Base-by-base conservation (phyloP, 2,888 invertebrate genomes). In the Eurois occulta region DNA sequence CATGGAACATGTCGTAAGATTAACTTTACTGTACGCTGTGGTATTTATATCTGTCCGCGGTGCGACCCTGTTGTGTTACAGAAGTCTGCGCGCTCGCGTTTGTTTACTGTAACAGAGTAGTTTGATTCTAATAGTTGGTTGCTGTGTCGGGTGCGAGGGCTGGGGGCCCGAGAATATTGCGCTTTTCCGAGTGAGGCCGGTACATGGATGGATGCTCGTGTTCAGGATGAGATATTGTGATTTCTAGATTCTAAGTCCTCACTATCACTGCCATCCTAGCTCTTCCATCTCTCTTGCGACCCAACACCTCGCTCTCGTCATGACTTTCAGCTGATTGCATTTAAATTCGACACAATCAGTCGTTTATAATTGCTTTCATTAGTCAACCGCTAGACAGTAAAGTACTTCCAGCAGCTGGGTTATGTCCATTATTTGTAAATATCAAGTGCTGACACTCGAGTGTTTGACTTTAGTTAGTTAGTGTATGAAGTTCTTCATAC, bases 401-500 rank as follows among this genome's bases (percentile, higher is more conserved):
- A 87, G 83, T 86, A 86, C 86, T 86, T 83, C 79, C 86, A 86
- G 86, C 86, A 80, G 84, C 86, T 86, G 89, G 88, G 88, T 89
- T 87, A 89, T 91, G 91, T 92, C 91, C 91, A 92, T 92, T 91
- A 91, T 90, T 88, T 93, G 93, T 94, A 94, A 91, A 93, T 94
- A 94, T 80, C 83, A 92, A 91, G 89, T 91, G 78, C 80, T 86
- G 90, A 90, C 90, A 90, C 87, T 86, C 70, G 79, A 88, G 91
- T 91, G 92, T 91, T 89, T 75, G 85, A 89, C 90, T 91, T 89
- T 88, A 89, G 84, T 90, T 92, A 93, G 89, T 91, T 91, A 91
- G 91, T 86, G 92, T 95, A 95, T 94, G 94, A 93, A 92, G 76
- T 90, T 86, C 84, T 93, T 93, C 93, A 93, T 94, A 93, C 91